phyloP scores from a whole-genome alignment of 1,140 invertebrate genomes.

The Drosophila takahashii region DNA sequence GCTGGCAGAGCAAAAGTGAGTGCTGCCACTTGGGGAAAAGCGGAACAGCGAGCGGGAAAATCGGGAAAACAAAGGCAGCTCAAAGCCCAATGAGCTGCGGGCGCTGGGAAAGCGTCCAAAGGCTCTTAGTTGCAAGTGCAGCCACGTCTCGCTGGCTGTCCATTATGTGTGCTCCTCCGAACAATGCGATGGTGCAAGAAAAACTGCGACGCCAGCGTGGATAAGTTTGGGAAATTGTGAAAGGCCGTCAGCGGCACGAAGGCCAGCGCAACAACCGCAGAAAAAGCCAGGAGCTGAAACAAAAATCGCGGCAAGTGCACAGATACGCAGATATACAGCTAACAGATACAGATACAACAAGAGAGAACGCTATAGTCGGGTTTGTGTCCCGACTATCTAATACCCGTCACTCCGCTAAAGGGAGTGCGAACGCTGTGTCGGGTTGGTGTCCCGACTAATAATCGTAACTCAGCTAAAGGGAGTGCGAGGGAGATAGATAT shows the following conservation, averaged over 20 bases:
- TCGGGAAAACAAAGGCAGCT: constrained; percentile 31
- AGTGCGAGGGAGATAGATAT: no score
- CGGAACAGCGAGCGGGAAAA: background rate
- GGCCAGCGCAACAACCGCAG: constrained; percentile 22
- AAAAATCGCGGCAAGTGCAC: constrained; percentile 9
- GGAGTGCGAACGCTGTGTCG: no score
- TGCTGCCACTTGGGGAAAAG: constrained; percentile 24
- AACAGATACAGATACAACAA: background rate
- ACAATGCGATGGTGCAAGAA: constrained; percentile 56
- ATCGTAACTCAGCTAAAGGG: no score
- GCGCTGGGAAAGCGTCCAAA: constrained; percentile 34
- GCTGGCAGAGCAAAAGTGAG: constrained; percentile 6
- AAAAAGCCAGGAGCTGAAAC: constrained; percentile 17
- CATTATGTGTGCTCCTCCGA: constrained; percentile 57
- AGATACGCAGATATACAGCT: background rate
- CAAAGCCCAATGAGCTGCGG: constrained; percentile 35
- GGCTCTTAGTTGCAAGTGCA: constrained; percentile 48
- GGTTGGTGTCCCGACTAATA: no score
- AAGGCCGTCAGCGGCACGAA: constrained; percentile 65
- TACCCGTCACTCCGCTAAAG: no score
- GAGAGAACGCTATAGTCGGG: no score
- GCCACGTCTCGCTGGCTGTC: constrained; percentile 49
- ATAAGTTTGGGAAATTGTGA: constrained; percentile 70
- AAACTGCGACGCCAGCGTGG: constrained; percentile 66
- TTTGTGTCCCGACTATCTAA: no score